Evolutionary conservation across 2,888 invertebrate species (phyloP), one percentile per base, ranked within the genome.

Genomic region (Melanostoma mellinum): DNA sequence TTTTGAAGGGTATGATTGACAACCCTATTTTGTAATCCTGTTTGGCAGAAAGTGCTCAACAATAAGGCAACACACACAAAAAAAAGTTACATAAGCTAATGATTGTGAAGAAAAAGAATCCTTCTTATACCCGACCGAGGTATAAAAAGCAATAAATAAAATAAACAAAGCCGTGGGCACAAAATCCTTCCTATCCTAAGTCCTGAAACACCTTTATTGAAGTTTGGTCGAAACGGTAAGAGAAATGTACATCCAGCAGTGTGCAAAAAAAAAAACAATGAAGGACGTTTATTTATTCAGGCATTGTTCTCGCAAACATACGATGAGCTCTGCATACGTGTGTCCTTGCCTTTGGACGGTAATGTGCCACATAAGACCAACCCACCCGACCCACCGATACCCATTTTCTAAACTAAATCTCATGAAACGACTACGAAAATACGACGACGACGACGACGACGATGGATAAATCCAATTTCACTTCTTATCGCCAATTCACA

Each of bases 401-500:
- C 40, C 42, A 46, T 73, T 52, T 38, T 65, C 74, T 50, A 69
- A 72, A 40, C 65, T 42, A 63, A 80, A 80, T 74, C 74, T 63
- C 60, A 50, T 52, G 35, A 53, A 78, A 58, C 33, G 55, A 20
- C 20, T 20, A 20, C 20, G 20, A 20, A 20, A 20, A 20, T 20
- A 20, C 20, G 60, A 67, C 67, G 44, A 60, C 40, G 56, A 32
- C 61, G 48, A 61, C 30, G 48, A 35, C 3, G 42, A 46, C n/a
- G 38, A 50, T 68, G 79, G 63, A 69, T 79, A 79, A 79, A 84
- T 84, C 75, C 74, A 79, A 84, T 84, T 82, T 82, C 74, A 60
- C 74, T 78, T 79, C 84, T 84, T 84, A 84, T 84, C 84, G 60
- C 55, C 79, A 55, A 84, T 79, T 79, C 79, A 84, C 84, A 84